phyloP scores from a whole-genome alignment of 2,797 vertebrate genomes.

The Amphiprion clarkii region DNA sequence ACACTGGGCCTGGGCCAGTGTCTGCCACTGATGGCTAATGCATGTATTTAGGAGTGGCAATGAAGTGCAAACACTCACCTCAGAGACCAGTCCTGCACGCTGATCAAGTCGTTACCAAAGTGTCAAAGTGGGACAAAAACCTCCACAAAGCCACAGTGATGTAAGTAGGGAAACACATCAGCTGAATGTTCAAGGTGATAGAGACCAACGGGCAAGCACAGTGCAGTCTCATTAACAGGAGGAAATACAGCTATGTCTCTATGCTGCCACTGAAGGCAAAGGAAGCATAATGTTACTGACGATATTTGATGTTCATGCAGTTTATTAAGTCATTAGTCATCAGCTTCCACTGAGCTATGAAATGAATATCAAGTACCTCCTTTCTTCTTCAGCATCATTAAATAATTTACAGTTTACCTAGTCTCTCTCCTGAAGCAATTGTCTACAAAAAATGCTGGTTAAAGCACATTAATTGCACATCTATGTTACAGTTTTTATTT shows the following conservation, averaged over 20 bases:
- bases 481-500: not conserved
- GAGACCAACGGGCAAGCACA: constrained; percentile 20
- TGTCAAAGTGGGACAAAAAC: constrained; percentile 25
- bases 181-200: constrained; percentile 20
- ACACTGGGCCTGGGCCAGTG: constrained; percentile 60
- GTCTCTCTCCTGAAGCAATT: not conserved
- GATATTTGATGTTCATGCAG: not conserved
- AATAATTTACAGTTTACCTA: not conserved
- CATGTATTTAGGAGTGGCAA: constrained; percentile 62
- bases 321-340: constrained; percentile 11
- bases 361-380: not conserved
- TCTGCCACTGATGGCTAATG: constrained; percentile 57
- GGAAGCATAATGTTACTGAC: constrained; percentile 5
- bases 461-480: not conserved
- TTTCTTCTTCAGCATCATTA: constrained; percentile 7
- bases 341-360: constrained; percentile 7
- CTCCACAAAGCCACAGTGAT: constrained; percentile 24
- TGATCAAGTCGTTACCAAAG: constrained; percentile 29
- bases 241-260: constrained; percentile 10
- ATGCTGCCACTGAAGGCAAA: constrained; percentile 10
- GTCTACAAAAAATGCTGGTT: constrained; percentile 6
- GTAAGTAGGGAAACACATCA: constrained; percentile 13
- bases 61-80: constrained; percentile 63
- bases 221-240: constrained; percentile 31
- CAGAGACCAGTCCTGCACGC: constrained; percentile 32